These are phyloP conservation scores for Epinephelus lanceolatus DNA, from an alignment of 2,113 vertebrate genomes.

Conservation along the genomic window DNA sequence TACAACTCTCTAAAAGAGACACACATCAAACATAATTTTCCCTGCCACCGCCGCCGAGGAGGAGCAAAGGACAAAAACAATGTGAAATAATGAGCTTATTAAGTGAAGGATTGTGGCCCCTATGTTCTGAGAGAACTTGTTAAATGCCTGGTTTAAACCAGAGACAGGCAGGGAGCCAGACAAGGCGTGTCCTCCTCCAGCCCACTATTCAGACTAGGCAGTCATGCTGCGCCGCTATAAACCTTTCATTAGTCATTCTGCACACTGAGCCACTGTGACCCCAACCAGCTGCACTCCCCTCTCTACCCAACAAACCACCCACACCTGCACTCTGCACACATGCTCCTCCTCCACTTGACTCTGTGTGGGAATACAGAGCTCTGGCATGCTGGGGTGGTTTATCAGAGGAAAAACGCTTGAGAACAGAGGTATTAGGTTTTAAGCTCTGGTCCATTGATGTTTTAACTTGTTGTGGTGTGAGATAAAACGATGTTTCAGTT, in stretches of 20 bases:
- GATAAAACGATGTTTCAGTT: constrained; percentile 60
- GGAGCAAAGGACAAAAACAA: constrained; percentile 74
- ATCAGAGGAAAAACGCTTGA: constrained; percentile 63
- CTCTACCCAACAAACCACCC: constrained; percentile 59
- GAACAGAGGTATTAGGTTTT: constrained; percentile 71
- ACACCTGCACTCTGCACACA: constrained; percentile 66
- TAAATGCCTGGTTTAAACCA: constrained; percentile 62
- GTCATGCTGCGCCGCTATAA: constrained; percentile 50
- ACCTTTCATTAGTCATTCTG: constrained; percentile 75
- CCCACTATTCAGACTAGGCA: constrained; percentile 45
- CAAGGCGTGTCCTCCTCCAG: constrained; percentile 57
- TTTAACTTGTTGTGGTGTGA: constrained; percentile 70
- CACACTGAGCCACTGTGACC: constrained; percentile 65
- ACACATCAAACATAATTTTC: constrained; percentile 72
- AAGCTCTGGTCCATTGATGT: constrained; percentile 76
- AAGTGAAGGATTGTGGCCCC: constrained; percentile 69
- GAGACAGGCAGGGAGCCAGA: constrained; percentile 56
- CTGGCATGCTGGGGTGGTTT: constrained; percentile 48
- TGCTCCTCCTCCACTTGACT: constrained; percentile 67
- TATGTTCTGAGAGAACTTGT: constrained; percentile 56
- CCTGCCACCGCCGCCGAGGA: constrained; percentile 50
- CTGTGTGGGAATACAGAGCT: constrained; percentile 62
- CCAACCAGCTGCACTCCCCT: constrained; percentile 48
- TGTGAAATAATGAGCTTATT: constrained; percentile 82
- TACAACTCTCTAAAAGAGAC: constrained; percentile 52